Percentiles rank a stretch among this genome's conserved stretches.
Conservation (phyloP, 2,113 vertebrate genomes). For the Dromiciops gliroides region DNA sequence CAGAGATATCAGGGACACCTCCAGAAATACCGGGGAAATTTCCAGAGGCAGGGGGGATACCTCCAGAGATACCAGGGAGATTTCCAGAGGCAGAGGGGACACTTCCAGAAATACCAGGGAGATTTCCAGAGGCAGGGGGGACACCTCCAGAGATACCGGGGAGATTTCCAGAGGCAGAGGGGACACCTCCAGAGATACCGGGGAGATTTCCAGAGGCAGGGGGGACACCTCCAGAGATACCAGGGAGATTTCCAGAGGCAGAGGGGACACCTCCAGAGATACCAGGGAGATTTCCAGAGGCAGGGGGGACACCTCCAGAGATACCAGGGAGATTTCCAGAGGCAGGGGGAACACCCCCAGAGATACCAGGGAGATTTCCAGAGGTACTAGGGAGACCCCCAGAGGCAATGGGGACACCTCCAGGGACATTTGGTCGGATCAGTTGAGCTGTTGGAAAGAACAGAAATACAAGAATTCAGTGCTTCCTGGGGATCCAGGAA, state of each 20-base stretch:
- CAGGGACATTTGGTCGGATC: not conserved
- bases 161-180: not conserved
- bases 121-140: not conserved
- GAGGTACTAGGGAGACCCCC: not conserved
- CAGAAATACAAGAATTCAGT: not conserved
- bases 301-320: not conserved
- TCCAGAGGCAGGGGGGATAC: not conserved
- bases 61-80: not conserved
- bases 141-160: not conserved
- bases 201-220: not conserved
- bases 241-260: not conserved
- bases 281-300: not conserved
- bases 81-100: not conserved
- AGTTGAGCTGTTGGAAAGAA: constrained; percentile 21
- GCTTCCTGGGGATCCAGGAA: not conserved
- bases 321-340: not conserved
- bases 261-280: not conserved
- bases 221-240: not conserved
- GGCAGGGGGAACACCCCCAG: not conserved
- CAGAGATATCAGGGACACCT: not conserved
- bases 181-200: not conserved
- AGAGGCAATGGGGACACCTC: not conserved
- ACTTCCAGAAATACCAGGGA: not conserved
- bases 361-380: not conserved
- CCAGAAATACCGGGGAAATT: not conserved